Conservation (phyloP, 2,113 vertebrate genomes). For the Channa argus region DNA sequence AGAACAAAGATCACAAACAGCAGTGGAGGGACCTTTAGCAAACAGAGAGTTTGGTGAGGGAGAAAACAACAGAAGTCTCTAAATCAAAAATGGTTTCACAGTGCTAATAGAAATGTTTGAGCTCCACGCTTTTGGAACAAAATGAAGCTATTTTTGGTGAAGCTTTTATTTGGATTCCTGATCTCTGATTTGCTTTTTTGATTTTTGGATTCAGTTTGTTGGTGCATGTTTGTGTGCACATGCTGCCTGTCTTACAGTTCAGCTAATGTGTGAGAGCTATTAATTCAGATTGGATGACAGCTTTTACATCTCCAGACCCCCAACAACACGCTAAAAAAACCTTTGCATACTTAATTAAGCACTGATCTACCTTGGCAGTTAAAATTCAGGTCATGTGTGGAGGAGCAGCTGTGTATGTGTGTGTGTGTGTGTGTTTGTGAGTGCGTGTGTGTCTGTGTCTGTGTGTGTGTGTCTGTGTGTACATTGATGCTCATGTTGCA, state of each 20-base stretch:
- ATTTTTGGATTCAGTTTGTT: neutral
- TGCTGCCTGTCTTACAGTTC: conserved; percentile 16
- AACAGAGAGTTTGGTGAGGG: conserved; percentile 37
- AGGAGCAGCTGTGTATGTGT: conserved; percentile 67
- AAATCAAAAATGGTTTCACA: conserved; percentile 29
- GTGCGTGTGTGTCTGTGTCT: conserved; percentile 6
- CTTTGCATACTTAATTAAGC: conserved; percentile 69
- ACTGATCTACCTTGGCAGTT: conserved; percentile 63
- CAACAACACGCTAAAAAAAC: conserved; percentile 24
- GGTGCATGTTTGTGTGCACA: neutral
- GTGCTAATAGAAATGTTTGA: conserved; percentile 46
- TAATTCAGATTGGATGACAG: conserved; percentile 45
- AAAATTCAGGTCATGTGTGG: conserved; percentile 78
- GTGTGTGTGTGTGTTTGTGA: conserved; percentile 22
- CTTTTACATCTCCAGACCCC: conserved; percentile 20
- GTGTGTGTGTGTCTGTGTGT: conserved; percentile 22
- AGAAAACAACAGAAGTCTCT: conserved; percentile 32
- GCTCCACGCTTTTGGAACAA: conserved; percentile 24
- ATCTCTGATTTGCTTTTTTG: conserved; percentile 28
- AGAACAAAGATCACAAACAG: conserved; percentile 26
- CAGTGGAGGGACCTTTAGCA: conserved; percentile 29
- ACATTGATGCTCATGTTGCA: conserved; percentile 7
- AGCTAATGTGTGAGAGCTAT: conserved; percentile 28
- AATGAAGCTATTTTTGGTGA: conserved; percentile 13
- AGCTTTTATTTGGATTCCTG: conserved; percentile 8